These are phyloP conservation scores for Sapayoa aenigma DNA, from an alignment of 2,113 vertebrate species.

Conservation along the genomic window DNA sequence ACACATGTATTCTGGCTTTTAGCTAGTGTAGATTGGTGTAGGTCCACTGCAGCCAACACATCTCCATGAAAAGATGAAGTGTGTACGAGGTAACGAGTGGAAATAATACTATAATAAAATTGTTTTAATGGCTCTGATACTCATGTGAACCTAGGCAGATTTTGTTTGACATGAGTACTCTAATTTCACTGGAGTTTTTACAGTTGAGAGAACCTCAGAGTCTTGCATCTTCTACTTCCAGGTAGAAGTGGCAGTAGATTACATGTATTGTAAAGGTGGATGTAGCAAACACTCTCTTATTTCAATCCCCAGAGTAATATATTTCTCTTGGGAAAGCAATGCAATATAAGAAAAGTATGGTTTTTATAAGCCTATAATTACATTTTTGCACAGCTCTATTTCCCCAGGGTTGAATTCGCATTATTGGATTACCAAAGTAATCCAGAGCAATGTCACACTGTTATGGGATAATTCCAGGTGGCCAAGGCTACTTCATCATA, in stretches of 20 bases:
- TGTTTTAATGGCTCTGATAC: neutral
- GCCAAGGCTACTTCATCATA: neutral
- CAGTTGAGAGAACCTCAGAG: neutral
- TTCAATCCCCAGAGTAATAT: neutral
- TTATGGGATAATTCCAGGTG: neutral
- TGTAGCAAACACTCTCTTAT: neutral
- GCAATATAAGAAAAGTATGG: conserved; percentile 3
- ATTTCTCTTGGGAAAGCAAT: conserved; percentile 7
- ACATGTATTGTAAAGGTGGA: neutral
- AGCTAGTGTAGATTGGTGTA: neutral
- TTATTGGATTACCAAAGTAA: neutral
- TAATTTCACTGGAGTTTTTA: neutral
- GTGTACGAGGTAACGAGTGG: neutral
- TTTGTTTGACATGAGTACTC: neutral
- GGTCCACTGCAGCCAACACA: neutral
- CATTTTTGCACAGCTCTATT: conserved; percentile 16
- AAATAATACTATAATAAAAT: neutral
- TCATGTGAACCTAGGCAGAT: neutral
- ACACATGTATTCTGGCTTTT: neutral
- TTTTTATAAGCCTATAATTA: conserved; percentile 47
- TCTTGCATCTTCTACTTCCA: neutral
- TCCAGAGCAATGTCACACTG: neutral
- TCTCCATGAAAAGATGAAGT: neutral
- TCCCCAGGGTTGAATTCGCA: conserved; percentile 7
- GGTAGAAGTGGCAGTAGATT: neutral